Evolutionary conservation across 2,113 vertebrate species (phyloP), one percentile per base, ranked within the genome.

Genomic region (Cinclus mexicanus): DNA sequence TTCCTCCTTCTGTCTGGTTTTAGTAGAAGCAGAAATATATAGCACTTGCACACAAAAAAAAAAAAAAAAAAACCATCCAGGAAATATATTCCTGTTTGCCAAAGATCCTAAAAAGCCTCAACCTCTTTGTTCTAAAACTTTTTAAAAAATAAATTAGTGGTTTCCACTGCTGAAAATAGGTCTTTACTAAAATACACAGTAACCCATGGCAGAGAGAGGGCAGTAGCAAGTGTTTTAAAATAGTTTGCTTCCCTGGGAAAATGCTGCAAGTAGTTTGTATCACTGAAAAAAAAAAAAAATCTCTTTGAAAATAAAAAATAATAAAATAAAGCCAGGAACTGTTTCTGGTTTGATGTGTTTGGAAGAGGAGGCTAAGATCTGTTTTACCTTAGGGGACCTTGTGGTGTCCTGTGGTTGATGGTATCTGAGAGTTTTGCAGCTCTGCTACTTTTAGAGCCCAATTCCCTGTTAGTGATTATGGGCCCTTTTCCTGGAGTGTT

Each of bases 341-440:
- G 50, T 96, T 96, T 94, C 44, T 96, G 92, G 56, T 28, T 88
- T 90, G 86, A 74, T 85, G 29, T 93, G 41, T 87, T 96, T 94
- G 93, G 71, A 89, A 93, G 79, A 90, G 69, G 86, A 92, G 55
- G 15, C 79, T 78, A 24, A 84, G 89, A 71, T 92, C 60, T 81
- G 1, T 93, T 95, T 93, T 94, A 95, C 88, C 85, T 95, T 91
- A 90, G 75, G 93, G 96, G 90, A 93, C 92, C 76, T 84, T 61
- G 93, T 63, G 90, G 85, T 92, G 68, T 93, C 64, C 71, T 93
- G 68, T 46, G 79, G 78, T 95, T 57, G 94, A 93, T 94, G 53
- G 52, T 75, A 67, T 89, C 92, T 88, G 79, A n/a, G 57, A 68
- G 55, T 59, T 80, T 63, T 96, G 68, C 82, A 83, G 90, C 60